A percentile compares a stretch with the other conserved stretches of the same genome.
Evolutionary conservation across 2,113 vertebrate genomes (phyloP).

Genomic region (Myotis brandtii): DNA sequence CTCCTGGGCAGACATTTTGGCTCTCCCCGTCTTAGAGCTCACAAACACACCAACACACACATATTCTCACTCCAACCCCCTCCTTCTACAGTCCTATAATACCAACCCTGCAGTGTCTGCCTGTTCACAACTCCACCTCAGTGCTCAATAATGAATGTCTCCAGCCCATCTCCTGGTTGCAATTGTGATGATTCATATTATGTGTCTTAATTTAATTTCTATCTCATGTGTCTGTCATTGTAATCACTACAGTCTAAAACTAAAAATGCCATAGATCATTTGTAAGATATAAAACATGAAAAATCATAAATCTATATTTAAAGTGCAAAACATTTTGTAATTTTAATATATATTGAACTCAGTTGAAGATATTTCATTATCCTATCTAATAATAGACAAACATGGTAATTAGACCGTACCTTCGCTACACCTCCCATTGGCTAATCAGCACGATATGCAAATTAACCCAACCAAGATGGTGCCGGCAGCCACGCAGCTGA

Average conservation of each 20-base stretch:
- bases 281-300: background rate
- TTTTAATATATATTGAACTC: background rate
- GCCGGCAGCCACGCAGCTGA: too few species aligned
- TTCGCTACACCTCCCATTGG: too few species aligned
- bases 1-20: background rate
- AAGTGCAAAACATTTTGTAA: background rate
- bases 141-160: background rate
- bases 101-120: background rate
- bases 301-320: background rate
- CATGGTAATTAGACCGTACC: too few species aligned
- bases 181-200: background rate
- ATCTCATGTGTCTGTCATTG: background rate
- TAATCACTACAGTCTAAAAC: background rate
- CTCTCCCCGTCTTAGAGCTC: background rate
- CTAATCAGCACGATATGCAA: too few species aligned
- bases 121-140: background rate
- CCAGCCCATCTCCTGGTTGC: background rate
- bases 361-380: background rate
- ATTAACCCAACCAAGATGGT: too few species aligned
- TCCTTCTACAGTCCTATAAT: background rate
- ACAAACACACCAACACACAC: background rate
- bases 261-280: background rate
- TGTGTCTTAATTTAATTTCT: slow-evolving; percentile 38
- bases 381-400: too few species aligned
- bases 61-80: background rate